Conservation (phyloP, 2,888 invertebrate genomes). For the Neocrepidodera transversa region DNA sequence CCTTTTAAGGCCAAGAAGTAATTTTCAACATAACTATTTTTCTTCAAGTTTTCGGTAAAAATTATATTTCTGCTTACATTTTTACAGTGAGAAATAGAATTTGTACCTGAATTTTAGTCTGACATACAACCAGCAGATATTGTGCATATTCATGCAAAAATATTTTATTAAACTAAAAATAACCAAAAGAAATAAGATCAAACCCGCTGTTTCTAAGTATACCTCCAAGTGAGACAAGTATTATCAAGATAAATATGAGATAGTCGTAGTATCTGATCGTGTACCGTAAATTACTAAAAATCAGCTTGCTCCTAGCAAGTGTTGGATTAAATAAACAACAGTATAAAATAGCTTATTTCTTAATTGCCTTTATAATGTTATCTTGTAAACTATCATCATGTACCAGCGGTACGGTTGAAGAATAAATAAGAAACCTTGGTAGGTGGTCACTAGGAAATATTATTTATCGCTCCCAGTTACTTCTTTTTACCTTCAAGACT, state of each 20-base stretch:
- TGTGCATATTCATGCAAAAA: too few species aligned
- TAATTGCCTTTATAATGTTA: slow-evolving; percentile 34
- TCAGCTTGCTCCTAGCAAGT: slow-evolving; percentile 25
- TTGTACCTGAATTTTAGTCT: too few species aligned
- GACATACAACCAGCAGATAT: too few species aligned
- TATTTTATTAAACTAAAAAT: too few species aligned
- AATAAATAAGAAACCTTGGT: slow-evolving; percentile 31
- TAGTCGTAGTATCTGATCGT: neutral
- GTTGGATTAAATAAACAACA: slow-evolving; percentile 30
- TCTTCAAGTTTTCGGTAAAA: too few species aligned
- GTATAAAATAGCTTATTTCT: slow-evolving; percentile 33
- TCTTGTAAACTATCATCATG: slow-evolving; percentile 29
- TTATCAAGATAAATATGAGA: neutral
- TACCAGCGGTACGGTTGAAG: slow-evolving; percentile 1
- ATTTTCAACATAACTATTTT: too few species aligned
- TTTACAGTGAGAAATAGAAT: too few species aligned
- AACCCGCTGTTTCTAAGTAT: neutral
- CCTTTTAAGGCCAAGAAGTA: too few species aligned
- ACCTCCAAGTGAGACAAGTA: neutral
- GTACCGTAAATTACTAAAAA: slow-evolving; percentile 25
- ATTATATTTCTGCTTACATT: too few species aligned
- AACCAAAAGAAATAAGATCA: neutral
- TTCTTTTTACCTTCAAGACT: slow-evolving; percentile 7
- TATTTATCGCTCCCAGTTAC: slow-evolving; percentile 11
- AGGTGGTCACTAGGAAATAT: slow-evolving; percentile 30